A percentile compares a stretch with the other conserved stretches of the same genome.
Evolutionary conservation across 2,113 vertebrate genomes (phyloP).

Genomic region (Glaucomys volans): DNA sequence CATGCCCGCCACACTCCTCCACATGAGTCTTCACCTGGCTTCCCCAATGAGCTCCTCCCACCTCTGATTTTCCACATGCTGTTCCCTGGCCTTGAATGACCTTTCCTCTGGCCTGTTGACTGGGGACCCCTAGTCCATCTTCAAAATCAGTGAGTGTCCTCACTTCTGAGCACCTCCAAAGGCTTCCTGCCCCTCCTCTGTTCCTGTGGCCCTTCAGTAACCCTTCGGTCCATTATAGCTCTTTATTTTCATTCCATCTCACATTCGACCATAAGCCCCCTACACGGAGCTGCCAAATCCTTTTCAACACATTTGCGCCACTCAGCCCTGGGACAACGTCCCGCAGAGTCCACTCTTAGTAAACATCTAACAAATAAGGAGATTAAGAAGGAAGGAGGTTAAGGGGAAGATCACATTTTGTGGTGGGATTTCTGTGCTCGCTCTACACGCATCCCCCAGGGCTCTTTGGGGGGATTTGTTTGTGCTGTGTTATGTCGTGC

Average conservation of each 20-base stretch:
- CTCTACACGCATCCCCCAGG: background rate
- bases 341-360: background rate
- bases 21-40: accelerated
- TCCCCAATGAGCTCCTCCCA: accelerated
- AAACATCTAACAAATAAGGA: background rate
- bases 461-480: background rate
- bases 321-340: accelerated
- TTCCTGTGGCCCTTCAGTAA: background rate
- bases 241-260: background rate
- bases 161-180: background rate
- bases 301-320: no score
- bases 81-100: background rate
- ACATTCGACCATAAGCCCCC: accelerated
- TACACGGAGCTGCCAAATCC: background rate
- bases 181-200: background rate
- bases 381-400: background rate
- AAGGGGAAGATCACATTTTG: background rate
- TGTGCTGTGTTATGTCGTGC: background rate
- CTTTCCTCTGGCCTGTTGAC: background rate
- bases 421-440: background rate
- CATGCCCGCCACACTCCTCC: accelerated
- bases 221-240: accelerated
- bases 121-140: background rate
- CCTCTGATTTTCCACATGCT: background rate
- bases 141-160: background rate